These are phyloP conservation scores for Penelope pileata DNA, from an alignment of 2,113 vertebrate genomes.

Conservation along the genomic window DNA sequence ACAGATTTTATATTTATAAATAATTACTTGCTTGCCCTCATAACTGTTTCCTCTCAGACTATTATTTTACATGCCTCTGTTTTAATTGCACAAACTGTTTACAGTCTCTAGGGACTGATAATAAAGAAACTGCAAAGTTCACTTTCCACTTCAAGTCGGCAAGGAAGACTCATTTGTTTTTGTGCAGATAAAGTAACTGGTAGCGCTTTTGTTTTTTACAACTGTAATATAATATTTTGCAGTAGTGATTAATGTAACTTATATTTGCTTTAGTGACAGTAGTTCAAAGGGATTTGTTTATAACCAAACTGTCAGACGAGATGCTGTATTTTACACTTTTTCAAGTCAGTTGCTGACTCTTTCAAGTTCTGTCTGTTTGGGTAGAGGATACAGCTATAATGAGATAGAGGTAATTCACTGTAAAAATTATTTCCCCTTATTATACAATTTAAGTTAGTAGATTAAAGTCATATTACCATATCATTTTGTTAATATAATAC, in stretches of 20 bases:
- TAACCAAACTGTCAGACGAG: neutral
- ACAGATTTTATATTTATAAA: slow-evolving; percentile 35
- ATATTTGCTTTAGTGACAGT: neutral
- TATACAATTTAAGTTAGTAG: neutral
- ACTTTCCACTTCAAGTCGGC: neutral
- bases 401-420: neutral
- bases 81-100: neutral
- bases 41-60: slow-evolving; percentile 13
- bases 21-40: slow-evolving; percentile 11
- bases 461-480: neutral
- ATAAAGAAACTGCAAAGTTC: neutral
- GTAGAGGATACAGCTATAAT: neutral
- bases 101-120: neutral
- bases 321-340: neutral
- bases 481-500: neutral
- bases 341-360: neutral
- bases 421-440: neutral
- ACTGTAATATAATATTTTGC: neutral
- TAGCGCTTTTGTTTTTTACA: neutral
- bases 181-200: neutral
- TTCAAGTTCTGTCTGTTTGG: neutral
- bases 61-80: neutral
- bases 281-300: neutral
- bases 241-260: neutral
- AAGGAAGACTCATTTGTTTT: neutral